A percentile compares a stretch with the other conserved stretches of the same genome.
Conservation (phyloP, 2,113 vertebrate genomes). For the Ovis canadensis region DNA sequence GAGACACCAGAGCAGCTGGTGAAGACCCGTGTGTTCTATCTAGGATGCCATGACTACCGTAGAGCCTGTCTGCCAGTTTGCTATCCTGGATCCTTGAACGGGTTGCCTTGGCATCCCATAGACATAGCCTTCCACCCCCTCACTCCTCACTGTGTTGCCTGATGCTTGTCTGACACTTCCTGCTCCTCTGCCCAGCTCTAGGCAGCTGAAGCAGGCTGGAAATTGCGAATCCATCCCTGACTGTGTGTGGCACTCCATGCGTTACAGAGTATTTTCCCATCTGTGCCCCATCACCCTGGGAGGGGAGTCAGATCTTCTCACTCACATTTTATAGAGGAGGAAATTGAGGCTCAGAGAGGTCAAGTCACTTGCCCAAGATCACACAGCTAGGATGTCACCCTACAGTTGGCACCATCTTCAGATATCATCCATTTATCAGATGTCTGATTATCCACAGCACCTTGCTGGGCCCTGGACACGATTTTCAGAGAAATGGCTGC, state of each 20-base stretch:
- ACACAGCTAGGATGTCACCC: too few relatives aligned
- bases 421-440: background rate
- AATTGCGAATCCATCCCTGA: background rate
- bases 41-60: background rate
- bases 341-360: background rate
- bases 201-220: background rate
- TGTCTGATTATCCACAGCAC: background rate
- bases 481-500: background rate
- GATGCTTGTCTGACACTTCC: conserved; percentile 25
- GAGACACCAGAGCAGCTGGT: background rate
- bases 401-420: background rate
- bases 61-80: background rate
- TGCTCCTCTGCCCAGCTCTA: background rate
- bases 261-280: background rate
- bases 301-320: background rate
- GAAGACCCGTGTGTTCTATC: background rate
- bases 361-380: background rate
- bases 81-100: background rate
- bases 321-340: background rate
- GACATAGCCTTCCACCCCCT: background rate
- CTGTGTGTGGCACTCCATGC: background rate
- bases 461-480: background rate
- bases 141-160: background rate
- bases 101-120: conserved; percentile 34
- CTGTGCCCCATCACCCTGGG: background rate